A percentile compares a stretch with the other conserved stretches of the same genome.
These are phyloP conservation scores for Yponomeuta malinellus DNA, from an alignment of 2,888 invertebrate species.

Conservation along the genomic window DNA sequence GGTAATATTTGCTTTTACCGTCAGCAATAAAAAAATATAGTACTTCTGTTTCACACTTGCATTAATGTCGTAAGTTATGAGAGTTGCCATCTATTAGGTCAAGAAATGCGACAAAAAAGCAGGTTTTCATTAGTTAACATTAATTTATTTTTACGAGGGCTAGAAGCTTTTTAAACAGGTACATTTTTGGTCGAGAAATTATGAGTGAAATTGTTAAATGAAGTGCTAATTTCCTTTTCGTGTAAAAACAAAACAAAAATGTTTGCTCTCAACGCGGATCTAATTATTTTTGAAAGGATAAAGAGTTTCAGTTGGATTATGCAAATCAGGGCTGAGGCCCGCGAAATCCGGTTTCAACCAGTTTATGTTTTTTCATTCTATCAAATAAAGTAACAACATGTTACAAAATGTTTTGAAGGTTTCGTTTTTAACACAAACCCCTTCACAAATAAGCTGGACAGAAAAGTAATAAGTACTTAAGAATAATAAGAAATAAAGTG, in stretches of 20 bases:
- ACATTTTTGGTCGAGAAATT: background rate
- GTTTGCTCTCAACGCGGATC: background rate
- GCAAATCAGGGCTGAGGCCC: background rate
- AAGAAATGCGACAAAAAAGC: too few relatives aligned
- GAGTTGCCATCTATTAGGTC: too few relatives aligned
- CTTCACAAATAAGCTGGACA: too few relatives aligned
- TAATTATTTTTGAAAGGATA: background rate
- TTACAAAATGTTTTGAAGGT: background rate
- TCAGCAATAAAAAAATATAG: too few relatives aligned
- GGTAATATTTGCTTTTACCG: too few relatives aligned
- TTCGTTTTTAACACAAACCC: too few relatives aligned
- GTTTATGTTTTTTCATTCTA: background rate
- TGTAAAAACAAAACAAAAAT: background rate
- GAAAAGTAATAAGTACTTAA: too few relatives aligned
- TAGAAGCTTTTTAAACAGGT: background rate
- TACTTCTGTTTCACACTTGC: too few relatives aligned
- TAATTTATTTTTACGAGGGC: background rate
- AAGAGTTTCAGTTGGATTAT: background rate
- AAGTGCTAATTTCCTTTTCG: background rate
- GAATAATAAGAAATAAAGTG: too few relatives aligned
- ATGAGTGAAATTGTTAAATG: background rate
- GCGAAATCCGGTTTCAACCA: background rate
- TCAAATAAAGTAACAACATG: background rate
- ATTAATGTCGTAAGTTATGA: too few relatives aligned
- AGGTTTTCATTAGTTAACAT: too few relatives aligned